phyloP scores from a whole-genome alignment of 2,888 invertebrate genomes.

The Cinara cedri region DNA sequence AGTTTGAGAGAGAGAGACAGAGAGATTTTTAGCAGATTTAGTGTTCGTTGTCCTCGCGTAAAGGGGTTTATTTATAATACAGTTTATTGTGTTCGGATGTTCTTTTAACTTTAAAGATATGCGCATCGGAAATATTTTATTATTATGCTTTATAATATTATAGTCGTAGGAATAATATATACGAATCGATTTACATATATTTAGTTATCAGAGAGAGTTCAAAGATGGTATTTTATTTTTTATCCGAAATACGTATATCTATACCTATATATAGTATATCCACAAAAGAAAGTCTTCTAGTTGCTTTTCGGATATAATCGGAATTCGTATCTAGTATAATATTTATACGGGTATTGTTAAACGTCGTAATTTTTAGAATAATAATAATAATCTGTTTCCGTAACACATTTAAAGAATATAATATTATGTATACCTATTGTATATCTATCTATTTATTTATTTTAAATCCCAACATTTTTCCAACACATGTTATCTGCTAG shows the following conservation, averaged over 20 bases:
- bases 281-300: conserved; percentile 41
- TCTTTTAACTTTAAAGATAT: not conserved
- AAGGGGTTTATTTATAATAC: conserved; percentile 9
- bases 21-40: not conserved
- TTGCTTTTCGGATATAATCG: conserved; percentile 34
- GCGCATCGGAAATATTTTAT: not conserved
- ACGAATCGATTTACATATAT: conserved; percentile 31
- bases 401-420: too few relatives aligned
- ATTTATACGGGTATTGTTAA: too few relatives aligned
- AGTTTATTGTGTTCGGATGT: conserved; percentile 20
- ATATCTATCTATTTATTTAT: too few relatives aligned
- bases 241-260: not conserved
- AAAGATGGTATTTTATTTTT: conserved; percentile 21
- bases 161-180: not conserved
- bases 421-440: too few relatives aligned
- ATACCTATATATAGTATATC: not conserved
- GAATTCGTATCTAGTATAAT: conserved; percentile 15
- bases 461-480: too few relatives aligned
- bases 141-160: conserved; percentile 7
- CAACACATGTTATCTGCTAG: too few relatives aligned
- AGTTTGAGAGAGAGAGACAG: not conserved
- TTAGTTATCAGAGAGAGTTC: conserved; percentile 43
- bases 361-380: not conserved
- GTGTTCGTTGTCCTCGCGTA: conserved; percentile 6
- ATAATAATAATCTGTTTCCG: too few relatives aligned